phyloP scores from a whole-genome alignment of 2,888 invertebrate genomes.

The Smittia sp. region DNA sequence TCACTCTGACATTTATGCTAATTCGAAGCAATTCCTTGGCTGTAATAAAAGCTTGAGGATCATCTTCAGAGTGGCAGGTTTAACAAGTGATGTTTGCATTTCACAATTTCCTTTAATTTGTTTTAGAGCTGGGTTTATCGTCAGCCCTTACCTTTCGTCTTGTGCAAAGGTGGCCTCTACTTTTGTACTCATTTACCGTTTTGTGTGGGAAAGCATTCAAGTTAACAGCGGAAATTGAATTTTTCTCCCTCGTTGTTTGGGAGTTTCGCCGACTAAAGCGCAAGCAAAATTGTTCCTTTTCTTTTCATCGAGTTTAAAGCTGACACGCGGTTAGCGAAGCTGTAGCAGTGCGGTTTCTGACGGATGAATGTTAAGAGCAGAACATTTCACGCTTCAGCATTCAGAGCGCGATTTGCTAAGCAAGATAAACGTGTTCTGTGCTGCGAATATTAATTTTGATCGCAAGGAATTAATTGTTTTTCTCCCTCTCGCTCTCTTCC shows the following conservation, averaged over 20 bases:
- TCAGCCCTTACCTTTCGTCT: not conserved
- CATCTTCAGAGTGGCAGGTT: not conserved
- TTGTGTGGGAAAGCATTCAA: not conserved
- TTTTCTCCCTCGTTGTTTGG: not conserved
- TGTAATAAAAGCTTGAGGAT: not conserved
- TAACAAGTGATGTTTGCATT: not conserved
- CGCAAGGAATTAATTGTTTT: no score
- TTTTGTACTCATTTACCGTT: not conserved
- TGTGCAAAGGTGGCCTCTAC: not conserved
- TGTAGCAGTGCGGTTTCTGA: not conserved
- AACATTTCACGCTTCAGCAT: not conserved
- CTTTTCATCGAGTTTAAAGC: not conserved
- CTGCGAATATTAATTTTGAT: not conserved
- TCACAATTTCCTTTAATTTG: not conserved
- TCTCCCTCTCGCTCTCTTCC: slow-evolving; percentile 49
- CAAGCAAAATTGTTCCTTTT: no score
- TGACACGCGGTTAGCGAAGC: no score
- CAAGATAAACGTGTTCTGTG: not conserved
- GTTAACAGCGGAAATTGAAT: slow-evolving; percentile 35
- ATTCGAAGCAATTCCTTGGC: no score
- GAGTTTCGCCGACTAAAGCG: no score
- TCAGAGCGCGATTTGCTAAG: not conserved
- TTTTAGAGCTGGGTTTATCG: slow-evolving; percentile 6
- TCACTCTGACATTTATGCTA: no score
- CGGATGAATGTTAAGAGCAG: no score